These are phyloP conservation scores for Gorsachius magnificus DNA, from an alignment of 2,797 vertebrate genomes.

Conservation along the genomic window DNA sequence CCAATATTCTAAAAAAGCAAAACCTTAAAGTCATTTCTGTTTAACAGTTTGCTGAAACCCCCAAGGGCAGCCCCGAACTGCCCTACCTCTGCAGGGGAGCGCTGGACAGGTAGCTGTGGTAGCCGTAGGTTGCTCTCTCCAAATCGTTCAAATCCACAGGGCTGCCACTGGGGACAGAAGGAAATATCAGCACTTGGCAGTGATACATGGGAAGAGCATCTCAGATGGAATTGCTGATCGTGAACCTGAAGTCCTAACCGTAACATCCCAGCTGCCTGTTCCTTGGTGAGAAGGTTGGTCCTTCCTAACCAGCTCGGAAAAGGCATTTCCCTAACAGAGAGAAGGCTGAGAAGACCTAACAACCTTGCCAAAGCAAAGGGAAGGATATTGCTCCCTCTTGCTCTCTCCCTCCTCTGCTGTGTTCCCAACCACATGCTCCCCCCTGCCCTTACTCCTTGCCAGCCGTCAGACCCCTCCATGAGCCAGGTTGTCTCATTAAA, in stretches of 20 bases:
- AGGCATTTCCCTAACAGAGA: neutral
- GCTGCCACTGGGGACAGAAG: slow-evolving; percentile 15
- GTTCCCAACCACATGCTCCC: neutral
- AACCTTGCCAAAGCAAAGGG: neutral
- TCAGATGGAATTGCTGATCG: neutral
- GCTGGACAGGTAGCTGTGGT: slow-evolving; percentile 44
- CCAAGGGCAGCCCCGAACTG: accelerated
- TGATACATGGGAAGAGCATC: neutral
- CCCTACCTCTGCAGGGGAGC: slow-evolving; percentile 50
- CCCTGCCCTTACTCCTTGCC: neutral
- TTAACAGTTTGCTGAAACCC: neutral
- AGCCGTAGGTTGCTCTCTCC: slow-evolving; percentile 38
- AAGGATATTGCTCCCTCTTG: neutral
- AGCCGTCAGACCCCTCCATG: neutral
- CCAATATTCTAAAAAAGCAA: neutral
- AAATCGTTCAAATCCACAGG: slow-evolving; percentile 42
- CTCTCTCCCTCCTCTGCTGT: neutral
- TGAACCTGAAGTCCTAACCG: neutral
- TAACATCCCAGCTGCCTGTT: neutral
- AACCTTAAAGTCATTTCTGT: neutral
- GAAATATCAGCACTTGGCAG: neutral
- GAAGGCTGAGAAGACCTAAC: neutral
- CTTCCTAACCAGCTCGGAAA: neutral
- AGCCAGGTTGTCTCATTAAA: neutral
- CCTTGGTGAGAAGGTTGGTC: neutral